phyloP scores from a whole-genome alignment of 2,113 vertebrate species.

The Pelobates fuscus region DNA sequence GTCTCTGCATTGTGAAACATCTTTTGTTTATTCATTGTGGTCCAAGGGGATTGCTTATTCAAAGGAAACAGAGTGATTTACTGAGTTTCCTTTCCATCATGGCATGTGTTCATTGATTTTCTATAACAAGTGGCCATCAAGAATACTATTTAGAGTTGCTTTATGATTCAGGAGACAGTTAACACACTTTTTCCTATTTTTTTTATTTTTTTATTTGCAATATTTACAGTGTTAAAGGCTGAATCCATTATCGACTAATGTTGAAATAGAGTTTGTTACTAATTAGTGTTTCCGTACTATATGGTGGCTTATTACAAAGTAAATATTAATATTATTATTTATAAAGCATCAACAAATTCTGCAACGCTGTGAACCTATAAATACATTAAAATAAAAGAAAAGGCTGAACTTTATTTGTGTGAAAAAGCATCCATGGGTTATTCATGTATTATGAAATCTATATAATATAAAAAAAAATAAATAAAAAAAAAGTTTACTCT shows the following conservation, averaged over 20 bases:
- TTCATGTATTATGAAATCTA: too few relatives aligned
- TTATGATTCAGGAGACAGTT: slow-evolving; percentile 15
- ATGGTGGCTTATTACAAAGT: too few relatives aligned
- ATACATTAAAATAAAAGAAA: too few relatives aligned
- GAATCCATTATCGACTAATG: too few relatives aligned
- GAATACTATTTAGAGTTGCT: slow-evolving; percentile 30
- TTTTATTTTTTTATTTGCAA: not conserved
- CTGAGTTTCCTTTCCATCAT: slow-evolving; percentile 32
- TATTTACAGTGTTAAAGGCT: not conserved
- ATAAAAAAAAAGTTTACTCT: not conserved
- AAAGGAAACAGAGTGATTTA: slow-evolving; percentile 39
- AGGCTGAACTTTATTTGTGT: too few relatives aligned
- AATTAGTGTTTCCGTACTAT: too few relatives aligned
- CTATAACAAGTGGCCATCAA: slow-evolving; percentile 34
- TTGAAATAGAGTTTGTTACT: too few relatives aligned
- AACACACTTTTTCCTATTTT: slow-evolving; percentile 1
- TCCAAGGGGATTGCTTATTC: slow-evolving; percentile 35
- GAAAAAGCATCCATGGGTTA: too few relatives aligned
- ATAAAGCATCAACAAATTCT: too few relatives aligned
- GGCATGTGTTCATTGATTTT: slow-evolving; percentile 48
- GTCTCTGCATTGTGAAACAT: slow-evolving; percentile 12
- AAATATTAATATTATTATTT: too few relatives aligned
- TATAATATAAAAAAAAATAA: too few relatives aligned
- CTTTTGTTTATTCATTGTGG: slow-evolving; percentile 32
- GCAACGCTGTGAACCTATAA: too few relatives aligned